Base-by-base conservation (phyloP, 2,888 invertebrate genomes). In the Athalia rosae region DNA sequence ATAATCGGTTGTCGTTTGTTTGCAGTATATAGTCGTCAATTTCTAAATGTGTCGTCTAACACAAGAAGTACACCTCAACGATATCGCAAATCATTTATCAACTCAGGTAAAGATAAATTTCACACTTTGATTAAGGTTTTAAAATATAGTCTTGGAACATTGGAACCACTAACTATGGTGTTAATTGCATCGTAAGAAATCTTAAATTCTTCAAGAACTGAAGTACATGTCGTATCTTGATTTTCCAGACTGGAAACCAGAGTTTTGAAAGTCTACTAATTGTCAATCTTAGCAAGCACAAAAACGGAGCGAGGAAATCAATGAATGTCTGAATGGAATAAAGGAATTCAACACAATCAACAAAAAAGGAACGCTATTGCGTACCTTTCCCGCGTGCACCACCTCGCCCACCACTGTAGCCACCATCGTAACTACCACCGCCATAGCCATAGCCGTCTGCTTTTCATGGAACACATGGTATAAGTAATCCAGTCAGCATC, bases 341-440 rank as follows among this genome's bases (percentile, higher is more conserved):
- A 45, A 64, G 61, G 53, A 76, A 48, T 74, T 61, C 4, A 59
- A 59, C 15, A 61, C 76, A 76, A 83, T 84, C 80, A 84, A 84
- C 84, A 56, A 76, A 87, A 86, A 89, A 89, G 89, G 89, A 88
- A 90, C 89, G 89, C 89, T 88, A 88, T 88, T 88, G 90, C 90
- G 92, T 96, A 96, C 96, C 96, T 96, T 96, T 96, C 92, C 93
- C 93, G 91, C 94, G 95, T 92, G 95, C 93, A 93, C 95, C 95
- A 92, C 95, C 93, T 92, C 96, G 95, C 92, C 95, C 95, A 92
- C 95, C 94, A 91, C 92, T 93, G 92, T 95, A 95, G 93, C 96
- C 95, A 93, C 95, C 95, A 92, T 95, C 95, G 94, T 95, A 95
- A 93, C 94, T 95, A 93, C 95, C 95, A 93, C 94, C 94, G 94